Base-by-base conservation (phyloP, 2,113 vertebrate genomes). In the Oncorhynchus kisutch region DNA sequence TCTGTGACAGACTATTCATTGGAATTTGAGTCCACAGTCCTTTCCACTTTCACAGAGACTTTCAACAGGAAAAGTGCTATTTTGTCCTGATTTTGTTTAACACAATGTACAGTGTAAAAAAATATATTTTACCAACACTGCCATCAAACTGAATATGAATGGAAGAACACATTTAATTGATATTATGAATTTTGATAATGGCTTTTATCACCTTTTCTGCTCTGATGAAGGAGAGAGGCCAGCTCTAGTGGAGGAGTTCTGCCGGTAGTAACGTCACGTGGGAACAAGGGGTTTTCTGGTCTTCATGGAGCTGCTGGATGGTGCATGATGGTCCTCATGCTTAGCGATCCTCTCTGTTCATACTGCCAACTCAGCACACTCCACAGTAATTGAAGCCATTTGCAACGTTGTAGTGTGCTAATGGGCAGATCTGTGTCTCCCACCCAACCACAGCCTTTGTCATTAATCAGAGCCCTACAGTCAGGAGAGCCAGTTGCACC, bases 301-400 rank as follows among this genome's bases (percentile, higher is more conserved):
- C 66, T 34, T 29, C 67, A 11, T 7, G 14, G 31, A 68, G 67
- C 67, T 82, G 72, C 82, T 76, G 89, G 77, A 79, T 83, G 80
- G 49, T 81, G 84, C 79, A 76, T 78, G 34, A 76, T 78, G 34
- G 34, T 88, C 84, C 90, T 88, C 88, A 88, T 49, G 81, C 88
- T 73, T 72, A 77, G 84, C 85, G 79, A 82, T 84, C 16, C 5
- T 18, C 51, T 18, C 16, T 80, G 39, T 45, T 45, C 2, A 81
- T 86, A 90, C 86, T 93, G 91, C 92, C 87, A 90, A 89, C 92
- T 94, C 94, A 94, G 94, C 94, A 94, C 87, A 89, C 90, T 91
- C 87, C 76, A 81, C 86, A 87, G 92, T 94, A 94, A 94, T 94
- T 94, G 93, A 94, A 94, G 89, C 91, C 91, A 94, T 94, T 94